Evolutionary conservation across 2,113 vertebrate species (phyloP), one percentile per base, ranked within the genome.

Genomic region (Tichodroma muraria): DNA sequence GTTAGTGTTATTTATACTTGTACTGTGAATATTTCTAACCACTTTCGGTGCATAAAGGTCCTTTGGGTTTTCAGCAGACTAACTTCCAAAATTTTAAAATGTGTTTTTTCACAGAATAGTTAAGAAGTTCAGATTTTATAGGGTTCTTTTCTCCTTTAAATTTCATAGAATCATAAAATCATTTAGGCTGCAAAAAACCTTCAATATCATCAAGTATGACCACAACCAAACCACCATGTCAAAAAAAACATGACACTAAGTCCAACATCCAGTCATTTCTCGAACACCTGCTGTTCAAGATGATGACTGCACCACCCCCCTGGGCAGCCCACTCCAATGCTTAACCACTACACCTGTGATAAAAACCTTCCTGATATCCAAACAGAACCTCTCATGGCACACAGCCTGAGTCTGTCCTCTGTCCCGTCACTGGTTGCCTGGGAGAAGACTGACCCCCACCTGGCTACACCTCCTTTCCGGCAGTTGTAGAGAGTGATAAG

Each of bases 401-500:
- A 20, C 27, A 52, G 8, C 33, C 16, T 44, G 44, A 31, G 18
- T 15, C 27, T 33, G 6, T 38, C 22, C 9, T 53, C 19, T 35
- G n/a, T 40, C 19, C 35, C 16, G 20, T 9, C 10, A 20, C 19
- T 20, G 30, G 1, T 3, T 38, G 6, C 15, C 28, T 47, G n/a
- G 18, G 9, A 22, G 21, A 45, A 44, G 5, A 1, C 21, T 9
- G 7, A 6, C 1, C 5, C 25, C 7, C 5, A 22, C 9, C 15
- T 6, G 49, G 14, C 28, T 54, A 2, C 11, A 5, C n/a, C 59
- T 64, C 18, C 5, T 54, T 54, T 47, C 49, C 54, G 49, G 40
- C 6, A 15, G 3, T 2, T 56, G 13, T 7, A 15, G 2, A 30
- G 30, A 40, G 19, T 4, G 3, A 1, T 9, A 11, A 63, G 7